These are phyloP conservation scores for Lepisosteus oculatus DNA, from an alignment of 2,113 vertebrate genomes.

Conservation along the genomic window DNA sequence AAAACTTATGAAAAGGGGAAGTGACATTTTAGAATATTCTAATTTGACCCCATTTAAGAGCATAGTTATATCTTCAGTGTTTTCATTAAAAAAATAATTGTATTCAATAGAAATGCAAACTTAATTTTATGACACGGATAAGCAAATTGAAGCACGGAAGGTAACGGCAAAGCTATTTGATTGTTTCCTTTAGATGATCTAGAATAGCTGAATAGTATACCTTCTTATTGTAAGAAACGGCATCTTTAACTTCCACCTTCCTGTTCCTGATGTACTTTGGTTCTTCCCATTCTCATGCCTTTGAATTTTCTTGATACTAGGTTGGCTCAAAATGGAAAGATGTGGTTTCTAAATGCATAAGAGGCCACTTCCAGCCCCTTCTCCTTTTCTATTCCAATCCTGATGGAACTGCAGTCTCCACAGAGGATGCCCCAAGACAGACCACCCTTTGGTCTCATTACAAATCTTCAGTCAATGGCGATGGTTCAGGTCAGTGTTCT, in stretches of 20 bases:
- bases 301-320: slow-evolving; percentile 46
- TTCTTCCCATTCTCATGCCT: not conserved
- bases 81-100: too few species aligned
- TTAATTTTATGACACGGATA: too few species aligned
- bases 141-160: too few species aligned
- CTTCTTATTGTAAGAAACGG: too few species aligned
- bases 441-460: slow-evolving; percentile 67
- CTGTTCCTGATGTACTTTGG: not conserved
- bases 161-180: too few species aligned
- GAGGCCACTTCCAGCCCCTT: slow-evolving; percentile 93
- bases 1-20: not conserved
- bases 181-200: too few species aligned
- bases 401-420: slow-evolving; percentile 80
- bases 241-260: too few species aligned
- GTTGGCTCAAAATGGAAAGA: slow-evolving; percentile 93
- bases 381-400: slow-evolving; percentile 93
- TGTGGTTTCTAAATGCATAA: slow-evolving; percentile 86
- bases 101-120: too few species aligned
- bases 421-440: slow-evolving; percentile 75
- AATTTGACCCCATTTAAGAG: too few species aligned
- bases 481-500: slow-evolving; percentile 67
- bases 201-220: too few species aligned
- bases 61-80: too few species aligned
- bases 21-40: not conserved
- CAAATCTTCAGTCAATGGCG: slow-evolving; percentile 64